These are phyloP conservation scores for Rhabdornis inornatus DNA, from an alignment of 2,113 vertebrate species.

Conservation along the genomic window DNA sequence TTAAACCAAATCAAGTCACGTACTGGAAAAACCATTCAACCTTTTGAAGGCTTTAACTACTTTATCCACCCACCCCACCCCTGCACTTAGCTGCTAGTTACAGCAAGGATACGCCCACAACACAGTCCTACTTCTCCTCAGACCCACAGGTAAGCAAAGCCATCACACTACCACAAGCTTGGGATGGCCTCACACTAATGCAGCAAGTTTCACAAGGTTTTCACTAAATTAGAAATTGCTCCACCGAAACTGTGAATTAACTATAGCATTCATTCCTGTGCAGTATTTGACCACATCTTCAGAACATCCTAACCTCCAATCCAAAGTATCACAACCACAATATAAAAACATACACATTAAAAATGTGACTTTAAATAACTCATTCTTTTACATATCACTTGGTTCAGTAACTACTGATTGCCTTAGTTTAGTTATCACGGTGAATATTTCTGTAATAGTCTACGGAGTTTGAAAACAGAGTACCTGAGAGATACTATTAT, in stretches of 20 bases:
- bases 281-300: neutral
- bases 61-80: neutral
- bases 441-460: neutral
- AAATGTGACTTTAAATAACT: neutral
- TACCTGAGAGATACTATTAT: constrained; percentile 81
- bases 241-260: neutral
- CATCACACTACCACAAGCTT: neutral
- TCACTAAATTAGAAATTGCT: neutral
- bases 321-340: neutral
- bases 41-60: neutral
- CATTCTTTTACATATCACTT: neutral
- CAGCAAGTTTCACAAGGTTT: neutral
- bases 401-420: neutral
- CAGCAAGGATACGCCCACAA: rapidly evolving
- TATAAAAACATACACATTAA: neutral
- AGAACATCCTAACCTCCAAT: neutral
- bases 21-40: neutral
- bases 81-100: neutral
- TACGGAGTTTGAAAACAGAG: neutral
- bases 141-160: neutral
- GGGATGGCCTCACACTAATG: neutral
- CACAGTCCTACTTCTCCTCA: neutral
- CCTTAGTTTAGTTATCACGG: neutral
- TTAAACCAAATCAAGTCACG: neutral
- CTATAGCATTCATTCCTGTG: neutral